These are phyloP conservation scores for Leuctra nigra DNA, from an alignment of 2,888 invertebrate species.

Conservation along the genomic window DNA sequence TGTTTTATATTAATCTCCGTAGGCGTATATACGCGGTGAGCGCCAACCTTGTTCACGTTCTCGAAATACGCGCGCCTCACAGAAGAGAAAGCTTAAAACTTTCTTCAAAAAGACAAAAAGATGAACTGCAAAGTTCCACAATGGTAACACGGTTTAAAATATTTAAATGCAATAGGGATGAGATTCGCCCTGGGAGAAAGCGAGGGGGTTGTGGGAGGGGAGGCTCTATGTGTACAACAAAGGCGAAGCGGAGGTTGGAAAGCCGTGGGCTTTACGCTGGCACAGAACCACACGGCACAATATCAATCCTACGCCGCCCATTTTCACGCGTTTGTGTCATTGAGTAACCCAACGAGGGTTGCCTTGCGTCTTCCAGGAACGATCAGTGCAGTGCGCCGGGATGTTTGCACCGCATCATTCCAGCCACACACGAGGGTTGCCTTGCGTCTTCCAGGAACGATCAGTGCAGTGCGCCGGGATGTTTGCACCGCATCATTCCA, in stretches of 20 bases:
- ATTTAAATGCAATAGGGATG: not conserved
- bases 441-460: no score
- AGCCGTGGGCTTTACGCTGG: not conserved
- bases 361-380: no score
- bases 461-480: no score
- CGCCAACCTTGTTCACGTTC: no score
- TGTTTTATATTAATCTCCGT: constrained; percentile 10
- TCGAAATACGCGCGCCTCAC: not conserved
- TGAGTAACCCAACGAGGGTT: no score
- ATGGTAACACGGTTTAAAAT: constrained; percentile 6
- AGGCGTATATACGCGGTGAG: no score
- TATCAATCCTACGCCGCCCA: constrained; percentile 1
- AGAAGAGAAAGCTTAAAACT: not conserved
- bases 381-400: no score
- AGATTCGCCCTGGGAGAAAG: not conserved
- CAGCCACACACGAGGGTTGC: no score
- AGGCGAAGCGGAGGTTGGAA: constrained; percentile 1
- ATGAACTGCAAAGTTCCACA: not conserved
- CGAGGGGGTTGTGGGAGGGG: no score
- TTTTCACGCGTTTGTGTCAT: not conserved
- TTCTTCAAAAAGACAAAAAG: not conserved
- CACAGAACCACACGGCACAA: not conserved
- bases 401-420: no score
- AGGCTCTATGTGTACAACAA: constrained; percentile 1
- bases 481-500: no score